Evolutionary conservation across 1,140 invertebrate genomes (phyloP).

Genomic region (Trinorchestia longiramus): DNA sequence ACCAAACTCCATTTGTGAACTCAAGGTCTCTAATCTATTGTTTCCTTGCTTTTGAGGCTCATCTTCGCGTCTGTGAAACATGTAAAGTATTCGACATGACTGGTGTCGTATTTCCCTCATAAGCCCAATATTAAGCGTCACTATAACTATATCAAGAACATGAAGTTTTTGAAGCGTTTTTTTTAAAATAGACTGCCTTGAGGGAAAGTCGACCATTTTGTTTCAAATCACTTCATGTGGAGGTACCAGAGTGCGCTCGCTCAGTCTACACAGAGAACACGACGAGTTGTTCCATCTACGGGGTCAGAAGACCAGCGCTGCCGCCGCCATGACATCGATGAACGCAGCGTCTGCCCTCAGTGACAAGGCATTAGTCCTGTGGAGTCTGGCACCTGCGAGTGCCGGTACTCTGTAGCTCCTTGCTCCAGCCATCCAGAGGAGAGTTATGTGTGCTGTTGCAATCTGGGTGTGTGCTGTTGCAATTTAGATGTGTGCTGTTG

Average conservation of each 20-base stretch:
- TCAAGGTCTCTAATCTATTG: neutral
- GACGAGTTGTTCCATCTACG: neutral
- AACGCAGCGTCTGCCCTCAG: neutral
- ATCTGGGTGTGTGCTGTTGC: too few species aligned
- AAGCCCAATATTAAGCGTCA: neutral
- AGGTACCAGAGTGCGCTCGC: neutral
- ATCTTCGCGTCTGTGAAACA: neutral
- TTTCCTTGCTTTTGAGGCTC: neutral
- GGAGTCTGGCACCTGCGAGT: neutral
- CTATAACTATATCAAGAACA: neutral
- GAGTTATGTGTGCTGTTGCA: neutral
- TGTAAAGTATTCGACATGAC: neutral
- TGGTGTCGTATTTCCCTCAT: neutral
- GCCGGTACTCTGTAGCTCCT: neutral
- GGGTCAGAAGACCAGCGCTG: neutral
- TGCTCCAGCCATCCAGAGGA: neutral
- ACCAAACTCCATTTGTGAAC: neutral
- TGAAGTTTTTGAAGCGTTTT: neutral
- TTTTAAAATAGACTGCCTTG: neutral
- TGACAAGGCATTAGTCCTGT: neutral
- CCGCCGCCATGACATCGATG: neutral
- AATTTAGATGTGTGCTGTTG: neutral
- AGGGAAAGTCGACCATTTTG: neutral
- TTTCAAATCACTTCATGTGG: neutral
- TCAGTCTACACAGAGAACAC: neutral